Conservation (phyloP, 2,113 vertebrate species). For the Lathamus discolor region DNA sequence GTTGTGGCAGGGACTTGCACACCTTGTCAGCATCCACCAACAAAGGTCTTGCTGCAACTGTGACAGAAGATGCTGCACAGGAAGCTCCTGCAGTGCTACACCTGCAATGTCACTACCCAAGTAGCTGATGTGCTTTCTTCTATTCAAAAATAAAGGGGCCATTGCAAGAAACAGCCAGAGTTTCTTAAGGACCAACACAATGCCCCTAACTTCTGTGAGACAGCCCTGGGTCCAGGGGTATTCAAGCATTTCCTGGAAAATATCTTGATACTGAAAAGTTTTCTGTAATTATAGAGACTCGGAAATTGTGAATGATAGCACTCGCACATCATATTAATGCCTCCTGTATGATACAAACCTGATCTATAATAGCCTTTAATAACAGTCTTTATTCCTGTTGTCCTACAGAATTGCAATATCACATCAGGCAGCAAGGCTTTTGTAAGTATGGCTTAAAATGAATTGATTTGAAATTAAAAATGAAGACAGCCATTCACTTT, state of each 20-base stretch:
- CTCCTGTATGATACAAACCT: background rate
- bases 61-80: accelerated
- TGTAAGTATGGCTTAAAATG: background rate
- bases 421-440: background rate
- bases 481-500: background rate
- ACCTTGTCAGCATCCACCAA: background rate
- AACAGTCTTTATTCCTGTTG: background rate
- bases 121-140: background rate
- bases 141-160: background rate
- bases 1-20: background rate
- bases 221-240: background rate
- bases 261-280: background rate
- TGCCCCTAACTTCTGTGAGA: accelerated
- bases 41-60: accelerated
- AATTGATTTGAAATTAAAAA: background rate
- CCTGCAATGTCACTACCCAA: background rate
- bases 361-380: background rate
- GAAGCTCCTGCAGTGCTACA: accelerated
- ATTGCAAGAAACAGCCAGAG: background rate
- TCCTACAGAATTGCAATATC: background rate
- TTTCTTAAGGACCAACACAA: background rate
- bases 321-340: background rate
- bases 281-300: background rate
- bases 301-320: background rate
- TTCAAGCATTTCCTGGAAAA: background rate